phyloP scores from a whole-genome alignment of 2,797 vertebrate species.

The Nyctalus aviator region DNA sequence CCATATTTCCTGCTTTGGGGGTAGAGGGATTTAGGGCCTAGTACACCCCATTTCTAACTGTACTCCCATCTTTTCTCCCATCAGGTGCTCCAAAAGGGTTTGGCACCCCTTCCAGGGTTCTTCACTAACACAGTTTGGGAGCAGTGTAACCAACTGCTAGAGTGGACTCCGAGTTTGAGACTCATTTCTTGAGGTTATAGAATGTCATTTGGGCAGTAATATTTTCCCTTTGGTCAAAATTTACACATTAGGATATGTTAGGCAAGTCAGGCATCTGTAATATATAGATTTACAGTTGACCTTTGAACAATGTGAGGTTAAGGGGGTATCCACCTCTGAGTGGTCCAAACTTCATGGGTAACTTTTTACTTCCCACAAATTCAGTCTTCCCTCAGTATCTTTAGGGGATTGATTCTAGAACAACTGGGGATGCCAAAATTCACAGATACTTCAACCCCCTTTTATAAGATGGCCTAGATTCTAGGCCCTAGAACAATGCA shows the following conservation, averaged over 20 bases:
- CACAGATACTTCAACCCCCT: not conserved
- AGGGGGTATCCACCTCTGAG: not conserved
- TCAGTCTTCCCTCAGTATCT: not conserved
- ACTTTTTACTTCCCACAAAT: not conserved
- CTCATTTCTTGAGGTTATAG: constrained; percentile 44
- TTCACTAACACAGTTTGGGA: not conserved
- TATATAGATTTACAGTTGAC: not conserved
- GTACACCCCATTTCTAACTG: not conserved
- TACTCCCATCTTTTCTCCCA: not conserved
- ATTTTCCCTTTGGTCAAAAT: not conserved
- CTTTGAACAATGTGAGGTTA: not conserved
- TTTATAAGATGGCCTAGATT: not conserved
- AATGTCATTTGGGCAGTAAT: not conserved
- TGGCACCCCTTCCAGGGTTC: not conserved
- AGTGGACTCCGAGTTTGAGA: not conserved
- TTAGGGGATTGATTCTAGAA: not conserved
- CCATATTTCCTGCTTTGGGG: not conserved
- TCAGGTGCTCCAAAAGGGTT: not conserved
- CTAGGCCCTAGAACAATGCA: not conserved
- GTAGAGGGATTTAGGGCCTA: not conserved
- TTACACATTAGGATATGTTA: not conserved
- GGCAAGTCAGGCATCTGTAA: not conserved
- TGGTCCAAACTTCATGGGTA: not conserved
- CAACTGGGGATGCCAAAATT: not conserved
- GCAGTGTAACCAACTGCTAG: not conserved